Evolutionary conservation across 2,888 invertebrate species (phyloP), one percentile per base, ranked within the genome.

Genomic region (Amorpha juglandis): DNA sequence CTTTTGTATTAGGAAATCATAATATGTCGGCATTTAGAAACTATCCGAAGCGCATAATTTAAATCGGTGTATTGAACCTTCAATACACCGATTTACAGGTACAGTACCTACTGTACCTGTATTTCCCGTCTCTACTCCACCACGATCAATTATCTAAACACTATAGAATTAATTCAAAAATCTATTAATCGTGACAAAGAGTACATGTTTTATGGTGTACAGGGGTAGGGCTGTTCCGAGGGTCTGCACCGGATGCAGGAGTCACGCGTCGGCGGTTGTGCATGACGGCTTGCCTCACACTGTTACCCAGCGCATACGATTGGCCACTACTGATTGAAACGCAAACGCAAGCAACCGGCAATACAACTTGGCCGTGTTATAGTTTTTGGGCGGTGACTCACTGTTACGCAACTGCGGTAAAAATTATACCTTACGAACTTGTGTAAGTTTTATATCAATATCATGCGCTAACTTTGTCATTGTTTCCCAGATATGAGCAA

Each of bases 201-300:
- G 58, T 58, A 58, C 58, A 58, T 35, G 63, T 63, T 63, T 27
- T 63, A 63, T 63, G 48, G 50, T 48, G 75, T 69, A 65, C 67
- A 73, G 77, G 80, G 81, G 83, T 80, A 81, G 88, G 87, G 88
- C 82, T 88, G 86, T 88, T 87, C 90, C 85, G 89, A 86, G 89
- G 90, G 88, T 80, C 75, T 77, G 67, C 74, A 77, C 84, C 89
- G 91, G 91, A 92, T 87, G 89, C 83, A 69, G 74, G 74, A 83
- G 91, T 89, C 90, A 92, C 87, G 92, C 90, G 75, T 80, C 86
- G 87, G 77, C 81, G 84, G 73, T 81, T 81, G 79, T 78, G 86
- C 91, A 84, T 89, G 89, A 88, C 91, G 88, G 80, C 84, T 89
- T 89, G 87, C 89, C 81, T 84, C 90, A 90, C 84, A 74, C 70